These are phyloP conservation scores for Cladorhizidae sp. DNA, from an alignment of 37 sponge, comb jelly and placozoan genomes.

Conservation along the genomic window DNA sequence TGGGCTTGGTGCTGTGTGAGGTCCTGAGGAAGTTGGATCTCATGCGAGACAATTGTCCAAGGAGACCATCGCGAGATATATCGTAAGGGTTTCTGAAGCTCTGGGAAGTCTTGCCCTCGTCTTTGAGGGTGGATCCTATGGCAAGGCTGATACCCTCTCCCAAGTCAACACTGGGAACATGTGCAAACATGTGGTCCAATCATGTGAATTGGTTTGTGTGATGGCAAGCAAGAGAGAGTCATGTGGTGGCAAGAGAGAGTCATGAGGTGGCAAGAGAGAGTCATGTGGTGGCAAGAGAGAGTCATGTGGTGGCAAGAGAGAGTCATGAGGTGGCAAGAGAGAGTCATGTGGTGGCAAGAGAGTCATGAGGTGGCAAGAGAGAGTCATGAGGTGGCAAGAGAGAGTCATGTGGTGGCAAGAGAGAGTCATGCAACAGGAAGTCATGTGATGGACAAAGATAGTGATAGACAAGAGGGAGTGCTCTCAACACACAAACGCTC, in stretches of 20 bases:
- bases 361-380: not conserved
- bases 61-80: constrained; percentile 53
- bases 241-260: not conserved
- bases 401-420: not conserved
- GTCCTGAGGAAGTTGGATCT: constrained; percentile 61
- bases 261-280: not conserved
- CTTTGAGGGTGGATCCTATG: constrained; percentile 48
- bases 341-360: not conserved
- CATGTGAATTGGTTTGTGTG: not conserved
- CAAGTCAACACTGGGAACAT: constrained; percentile 47
- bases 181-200: too few relatives aligned
- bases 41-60: constrained; percentile 73
- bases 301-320: not conserved
- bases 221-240: not conserved
- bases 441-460: not conserved
- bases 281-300: not conserved
- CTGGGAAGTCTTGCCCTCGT: constrained; percentile 36
- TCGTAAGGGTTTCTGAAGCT: constrained; percentile 83
- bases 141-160: constrained; percentile 64
- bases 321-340: not conserved
- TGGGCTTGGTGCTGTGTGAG: constrained; percentile 32
- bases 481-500: not conserved
- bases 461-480: not conserved
- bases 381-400: not conserved
- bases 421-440: not conserved